Percentiles rank a stretch among this genome's conserved stretches.
phyloP scores from a whole-genome alignment of 2,113 vertebrate genomes.

The Cephalopholis sonnerati region DNA sequence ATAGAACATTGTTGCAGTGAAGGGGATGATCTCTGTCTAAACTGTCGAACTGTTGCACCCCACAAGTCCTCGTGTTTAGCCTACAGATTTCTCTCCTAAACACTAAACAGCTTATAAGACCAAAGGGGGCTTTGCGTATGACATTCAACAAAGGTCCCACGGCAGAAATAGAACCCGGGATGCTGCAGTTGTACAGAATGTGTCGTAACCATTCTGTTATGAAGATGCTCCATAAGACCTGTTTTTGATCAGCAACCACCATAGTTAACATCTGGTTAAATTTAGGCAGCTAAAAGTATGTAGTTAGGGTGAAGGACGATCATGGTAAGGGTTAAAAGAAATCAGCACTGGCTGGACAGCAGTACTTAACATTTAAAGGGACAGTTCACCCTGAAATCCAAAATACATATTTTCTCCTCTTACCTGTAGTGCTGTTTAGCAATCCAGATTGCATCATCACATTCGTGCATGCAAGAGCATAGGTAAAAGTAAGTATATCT shows the following conservation, averaged over 20 bases:
- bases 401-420: too few relatives aligned
- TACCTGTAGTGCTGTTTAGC: too few relatives aligned
- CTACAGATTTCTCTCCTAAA: neutral
- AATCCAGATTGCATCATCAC: too few relatives aligned
- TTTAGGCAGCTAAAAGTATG: neutral
- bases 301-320: too few relatives aligned
- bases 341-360: too few relatives aligned
- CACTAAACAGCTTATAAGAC: neutral
- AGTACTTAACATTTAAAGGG: too few relatives aligned
- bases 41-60: slow-evolving; percentile 1
- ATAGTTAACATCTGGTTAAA: neutral
- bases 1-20: slow-evolving; percentile 36
- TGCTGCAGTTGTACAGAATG: neutral
- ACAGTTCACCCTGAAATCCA: too few relatives aligned
- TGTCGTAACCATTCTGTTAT: neutral
- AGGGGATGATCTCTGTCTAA: neutral
- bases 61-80: neutral
- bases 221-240: too few relatives aligned
- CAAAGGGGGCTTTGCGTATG: neutral
- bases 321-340: too few relatives aligned
- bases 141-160: neutral
- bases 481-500: too few relatives aligned
- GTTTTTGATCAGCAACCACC: too few relatives aligned
- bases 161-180: neutral
- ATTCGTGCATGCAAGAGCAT: too few relatives aligned